Evolutionary conservation across 1,140 invertebrate species (phyloP), one percentile per base, ranked within the genome.

Genomic region (Littorina saxatilis): DNA sequence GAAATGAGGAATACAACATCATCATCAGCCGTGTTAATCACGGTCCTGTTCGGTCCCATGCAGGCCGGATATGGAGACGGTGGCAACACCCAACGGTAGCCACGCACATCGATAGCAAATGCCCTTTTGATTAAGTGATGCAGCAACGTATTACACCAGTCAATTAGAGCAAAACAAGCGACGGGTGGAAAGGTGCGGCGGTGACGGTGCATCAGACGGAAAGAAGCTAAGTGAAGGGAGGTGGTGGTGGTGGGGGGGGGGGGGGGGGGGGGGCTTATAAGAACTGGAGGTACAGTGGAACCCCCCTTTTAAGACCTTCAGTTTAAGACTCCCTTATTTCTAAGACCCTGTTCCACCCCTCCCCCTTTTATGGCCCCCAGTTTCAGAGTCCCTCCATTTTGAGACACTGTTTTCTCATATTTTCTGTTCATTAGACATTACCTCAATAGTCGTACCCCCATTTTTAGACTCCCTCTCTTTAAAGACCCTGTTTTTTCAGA

Each of bases 101-200:
- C 32, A 37, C 32, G 66, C 66, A 39, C 35, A 68, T 68, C 66
- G 66, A 68, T 68, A 47, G 43, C 7, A 5, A 47, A 47, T 47
- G 66, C 23, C 35, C 66, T 68, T 68, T 68, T 39, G n/a, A 68
- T 39, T 32, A 39, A 68, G 66, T 47, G 43, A 17, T 39, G 61
- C 27, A 68, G 37, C 66, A 68, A 35, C 39, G 66, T 39, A 37
- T 68, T 68, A 39, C 37, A 35, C 37, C 37, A 39, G 66, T 32
- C 66, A 68, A 68, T 68, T 68, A 68, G 35, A 17, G 35, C 66
- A 15, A 13, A 20, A 13, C 9, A 7, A 68, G 37, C 32, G 39
- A 68, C 32, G 66, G 29, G 23, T 5, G 11, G 15, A 32, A 27
- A 9, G 2, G 35, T 7, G 66, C 11, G 9, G 66, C 17, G 13